Percentiles rank a stretch among this genome's conserved stretches.
These are phyloP conservation scores for Indicator indicator DNA, from an alignment of 2,113 vertebrate species.

Conservation along the genomic window DNA sequence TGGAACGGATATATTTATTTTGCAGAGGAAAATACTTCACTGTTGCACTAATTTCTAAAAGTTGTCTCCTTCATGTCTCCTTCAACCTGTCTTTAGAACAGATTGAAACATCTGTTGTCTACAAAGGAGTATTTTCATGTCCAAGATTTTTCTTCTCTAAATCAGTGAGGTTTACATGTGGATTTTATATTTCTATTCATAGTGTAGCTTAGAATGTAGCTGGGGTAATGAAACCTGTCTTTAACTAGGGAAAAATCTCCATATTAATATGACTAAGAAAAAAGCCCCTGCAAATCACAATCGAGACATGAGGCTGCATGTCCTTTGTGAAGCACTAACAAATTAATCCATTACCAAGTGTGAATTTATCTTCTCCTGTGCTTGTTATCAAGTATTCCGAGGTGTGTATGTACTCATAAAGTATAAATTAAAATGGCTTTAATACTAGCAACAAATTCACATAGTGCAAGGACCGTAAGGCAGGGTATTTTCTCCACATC, in stretches of 20 bases:
- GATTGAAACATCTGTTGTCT: background rate
- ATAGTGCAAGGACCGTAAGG: background rate
- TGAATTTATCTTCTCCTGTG: constrained; percentile 35
- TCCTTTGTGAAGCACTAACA: constrained; percentile 36
- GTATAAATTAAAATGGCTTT: constrained; percentile 58
- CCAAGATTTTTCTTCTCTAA: background rate
- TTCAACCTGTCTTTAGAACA: background rate
- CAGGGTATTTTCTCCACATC: constrained; percentile 4
- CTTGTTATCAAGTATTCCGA: constrained; percentile 59
- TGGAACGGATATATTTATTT: background rate
- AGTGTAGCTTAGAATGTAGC: constrained; percentile 5
- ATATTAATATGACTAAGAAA: background rate
- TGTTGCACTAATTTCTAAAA: background rate
- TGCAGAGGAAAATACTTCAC: background rate
- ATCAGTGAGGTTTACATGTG: background rate
- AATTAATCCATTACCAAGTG: constrained; percentile 63
- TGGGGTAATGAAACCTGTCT: constrained; percentile 18
- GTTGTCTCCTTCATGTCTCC: background rate
- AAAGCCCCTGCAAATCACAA: background rate
- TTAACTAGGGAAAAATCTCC: constrained; percentile 48
- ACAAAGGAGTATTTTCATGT: background rate
- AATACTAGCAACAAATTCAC: constrained; percentile 40
- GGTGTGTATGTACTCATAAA: constrained; percentile 33
- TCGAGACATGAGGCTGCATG: background rate
- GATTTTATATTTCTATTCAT: constrained; percentile 38